Evolutionary conservation across 1,140 invertebrate genomes (phyloP), one percentile per base, ranked within the genome.

Genomic region (Lepidurus apus): DNA sequence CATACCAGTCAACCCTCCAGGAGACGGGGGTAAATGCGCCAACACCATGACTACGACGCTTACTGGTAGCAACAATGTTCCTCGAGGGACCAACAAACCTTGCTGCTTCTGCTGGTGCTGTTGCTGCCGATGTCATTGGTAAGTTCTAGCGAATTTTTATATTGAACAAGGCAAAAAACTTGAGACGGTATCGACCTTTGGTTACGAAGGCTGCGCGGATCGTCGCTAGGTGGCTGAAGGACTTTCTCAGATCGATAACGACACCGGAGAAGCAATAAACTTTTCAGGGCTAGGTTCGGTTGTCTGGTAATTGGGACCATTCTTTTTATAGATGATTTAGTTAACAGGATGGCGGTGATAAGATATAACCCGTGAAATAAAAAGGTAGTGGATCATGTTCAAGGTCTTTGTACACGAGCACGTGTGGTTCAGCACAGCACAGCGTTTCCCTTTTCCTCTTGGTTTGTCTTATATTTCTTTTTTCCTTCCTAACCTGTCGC

Each of bases 31-130:
- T 45, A 75, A 44, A 43, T 43, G n/a, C 53, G 26, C 53, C 43
- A 74, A 47, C 26, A 34, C 73, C 26, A 74, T 13, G 42, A 8
- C 73, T 42, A 74, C 34, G 17, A 34, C 24, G 13, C 24, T 65
- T n/a, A 42, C 75, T 21, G 17, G 34, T 9, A 77, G 47, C 43
- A 77, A 77, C 75, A 77, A 77, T 24, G 34, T 43, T 34, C 42
- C 34, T 24, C 43, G 42, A 78, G 43, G n/a, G 53, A 74, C 26
- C 74, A 42, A 77, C 74, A 83, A 82, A 74, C 80, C 82, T 17
- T 83, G 84, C 77, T 84, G 83, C 79, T 83, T 83, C 47, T 85
- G 84, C 79, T 85, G 84, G 83, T 85, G 84, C 77, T 85, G 84
- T 77, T 85, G 84, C 79, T 84, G 83, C 76, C 81, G 83, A 74